Percentiles rank a stretch among this genome's conserved stretches.
These are phyloP conservation scores for Ochotona curzoniae DNA, from an alignment of 2,113 vertebrate genomes.

Conservation along the genomic window DNA sequence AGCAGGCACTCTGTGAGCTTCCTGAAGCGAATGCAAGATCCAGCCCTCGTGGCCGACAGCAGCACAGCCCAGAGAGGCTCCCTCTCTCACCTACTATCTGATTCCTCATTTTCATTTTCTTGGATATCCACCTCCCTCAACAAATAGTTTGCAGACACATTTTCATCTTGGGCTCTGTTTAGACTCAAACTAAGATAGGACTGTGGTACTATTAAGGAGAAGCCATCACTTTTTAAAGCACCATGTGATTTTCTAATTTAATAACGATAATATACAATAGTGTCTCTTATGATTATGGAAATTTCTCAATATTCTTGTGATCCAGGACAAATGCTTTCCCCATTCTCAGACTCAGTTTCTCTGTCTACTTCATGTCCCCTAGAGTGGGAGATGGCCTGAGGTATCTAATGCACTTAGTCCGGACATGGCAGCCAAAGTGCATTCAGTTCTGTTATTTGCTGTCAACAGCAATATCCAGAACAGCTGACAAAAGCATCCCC, in stretches of 20 bases:
- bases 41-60: too few relatives aligned
- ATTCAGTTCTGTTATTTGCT: background rate
- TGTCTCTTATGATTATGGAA: background rate
- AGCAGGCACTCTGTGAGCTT: background rate
- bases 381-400: background rate
- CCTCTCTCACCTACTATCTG: background rate
- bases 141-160: background rate
- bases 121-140: background rate
- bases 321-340: background rate
- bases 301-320: background rate
- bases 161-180: background rate
- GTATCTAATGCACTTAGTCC: background rate
- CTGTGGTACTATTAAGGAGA: background rate
- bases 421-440: background rate
- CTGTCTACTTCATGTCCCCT: background rate
- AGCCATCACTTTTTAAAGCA: background rate
- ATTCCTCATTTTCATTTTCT: background rate
- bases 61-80: accelerated
- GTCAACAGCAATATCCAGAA: background rate
- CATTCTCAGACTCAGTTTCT: background rate
- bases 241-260: constrained; percentile 1
- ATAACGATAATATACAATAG: background rate
- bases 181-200: background rate
- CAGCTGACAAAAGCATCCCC: background rate
- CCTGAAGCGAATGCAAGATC: background rate